Evolutionary conservation across 2,113 vertebrate genomes (phyloP).

Genomic region (Gnathonemus echidnorhynchus): DNA sequence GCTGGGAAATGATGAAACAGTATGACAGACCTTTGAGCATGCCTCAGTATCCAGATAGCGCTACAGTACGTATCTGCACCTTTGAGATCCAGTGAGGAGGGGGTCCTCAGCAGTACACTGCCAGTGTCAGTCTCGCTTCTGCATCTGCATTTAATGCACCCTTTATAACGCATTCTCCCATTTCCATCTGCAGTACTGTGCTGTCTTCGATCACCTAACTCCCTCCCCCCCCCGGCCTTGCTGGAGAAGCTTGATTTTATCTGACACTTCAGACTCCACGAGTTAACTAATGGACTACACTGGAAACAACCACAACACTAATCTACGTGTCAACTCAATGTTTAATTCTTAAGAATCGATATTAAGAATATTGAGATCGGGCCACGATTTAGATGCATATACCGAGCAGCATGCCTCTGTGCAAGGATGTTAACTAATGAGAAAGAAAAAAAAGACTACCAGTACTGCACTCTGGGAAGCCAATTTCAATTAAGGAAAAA

Average conservation of each 20-base stretch:
- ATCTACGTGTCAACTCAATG: conserved; percentile 25
- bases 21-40: background rate
- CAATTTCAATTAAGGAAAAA: conserved; percentile 29
- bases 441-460: background rate
- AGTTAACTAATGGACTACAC: conserved; percentile 31
- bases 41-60: background rate
- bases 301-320: conserved; percentile 19
- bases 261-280: background rate
- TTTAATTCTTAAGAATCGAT: conserved; percentile 31
- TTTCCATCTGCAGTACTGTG: background rate
- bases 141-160: background rate
- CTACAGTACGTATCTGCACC: background rate
- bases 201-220: background rate
- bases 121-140: background rate
- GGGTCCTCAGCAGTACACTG: background rate
- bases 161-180: background rate
- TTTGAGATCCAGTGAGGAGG: background rate
- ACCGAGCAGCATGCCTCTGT: conserved; percentile 21
- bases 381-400: conserved; percentile 13
- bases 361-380: conserved; percentile 18
- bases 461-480: conserved; percentile 33
- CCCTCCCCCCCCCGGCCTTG: background rate
- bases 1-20: background rate
- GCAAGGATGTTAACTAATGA: conserved; percentile 35
- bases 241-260: conserved; percentile 8